These are phyloP conservation scores for Poeciliopsis turrubarensis DNA, from an alignment of 2,113 vertebrate species.

Conservation along the genomic window DNA sequence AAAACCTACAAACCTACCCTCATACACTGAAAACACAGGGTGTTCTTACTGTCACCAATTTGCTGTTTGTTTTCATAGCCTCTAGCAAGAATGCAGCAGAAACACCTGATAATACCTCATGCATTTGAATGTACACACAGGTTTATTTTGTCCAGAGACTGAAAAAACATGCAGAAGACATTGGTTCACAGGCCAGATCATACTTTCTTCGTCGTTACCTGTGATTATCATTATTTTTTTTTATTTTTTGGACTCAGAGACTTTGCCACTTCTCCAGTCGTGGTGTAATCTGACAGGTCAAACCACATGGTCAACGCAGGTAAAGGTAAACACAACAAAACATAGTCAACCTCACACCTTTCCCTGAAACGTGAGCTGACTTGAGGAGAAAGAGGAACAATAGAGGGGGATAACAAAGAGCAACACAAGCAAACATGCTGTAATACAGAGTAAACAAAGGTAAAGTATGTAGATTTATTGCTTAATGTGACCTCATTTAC, in stretches of 20 bases:
- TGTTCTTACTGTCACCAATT: slow-evolving; percentile 46
- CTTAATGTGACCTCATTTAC: too few relatives aligned
- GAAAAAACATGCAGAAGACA: neutral
- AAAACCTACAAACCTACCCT: slow-evolving; percentile 29
- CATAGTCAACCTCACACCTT: slow-evolving; percentile 22
- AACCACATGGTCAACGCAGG: slow-evolving; percentile 17
- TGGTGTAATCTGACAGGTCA: slow-evolving; percentile 73
- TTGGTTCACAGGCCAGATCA: slow-evolving; percentile 30
- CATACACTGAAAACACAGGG: slow-evolving; percentile 47
- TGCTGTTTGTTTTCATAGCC: slow-evolving; percentile 35
- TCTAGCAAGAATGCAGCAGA: slow-evolving; percentile 33
- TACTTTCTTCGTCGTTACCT: neutral
- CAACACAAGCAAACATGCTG: neutral
- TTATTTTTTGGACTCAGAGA: slow-evolving; percentile 33
- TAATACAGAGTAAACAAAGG: neutral
- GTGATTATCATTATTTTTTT: neutral
- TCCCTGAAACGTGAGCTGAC: slow-evolving; percentile 1
- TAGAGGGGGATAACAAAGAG: neutral
- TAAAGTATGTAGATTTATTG: neutral
- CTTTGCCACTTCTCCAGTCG: slow-evolving; percentile 30
- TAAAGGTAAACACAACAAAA: neutral
- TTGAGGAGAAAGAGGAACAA: slow-evolving; percentile 15
- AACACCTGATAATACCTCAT: slow-evolving; percentile 14
- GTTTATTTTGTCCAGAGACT: slow-evolving; percentile 29
- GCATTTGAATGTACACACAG: neutral